Base-by-base conservation (phyloP, 2,888 invertebrate genomes). In the Dynastes tityus region DNA sequence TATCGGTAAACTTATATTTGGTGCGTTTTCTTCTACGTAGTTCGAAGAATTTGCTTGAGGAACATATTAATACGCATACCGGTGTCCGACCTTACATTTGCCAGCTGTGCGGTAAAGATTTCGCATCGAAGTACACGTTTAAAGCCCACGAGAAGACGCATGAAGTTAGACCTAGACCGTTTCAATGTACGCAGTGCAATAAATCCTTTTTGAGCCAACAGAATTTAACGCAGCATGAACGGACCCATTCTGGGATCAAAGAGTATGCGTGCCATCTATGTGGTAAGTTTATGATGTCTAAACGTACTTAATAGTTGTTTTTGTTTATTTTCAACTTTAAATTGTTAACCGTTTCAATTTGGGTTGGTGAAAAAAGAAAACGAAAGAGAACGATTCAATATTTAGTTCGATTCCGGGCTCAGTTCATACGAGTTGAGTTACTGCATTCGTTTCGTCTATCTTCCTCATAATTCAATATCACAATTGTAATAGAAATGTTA, bases 121-220 rank as follows among this genome's bases (percentile, higher is more conserved):
- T 95, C 88, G 94, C 95, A 0, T 94, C 94, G 11, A 95, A 95
- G 84, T 95, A 95, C 84, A 95, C 95, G 0, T 92, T 92, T 81
- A 94, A 93, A 82, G 92, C 95, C 0, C 96, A 95, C 83, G 89
- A 93, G 78, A 95, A 95, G 87, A 95, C 94, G 0, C 95, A 95
- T 84, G 91, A 84, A 86, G 89, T 90, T 9, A 90, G 95, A 0
- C 93, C 94, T 0, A 90, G 95, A 0, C 95, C 95, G 0, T 94
- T 89, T 85, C 91, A 92, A 70, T 96, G 96, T 83, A 86, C 87
- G 0, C 90, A 91, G 53, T 96, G 96, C 84, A 90, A 89, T 11
- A 95, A 95, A 86, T 90, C 93, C 0, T 96, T 96, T 88, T 90
- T 95, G 71, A 94, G 94, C n/a, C 92, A 92, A 75, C 95, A 94